Conservation (phyloP, 2,888 invertebrate genomes). For the Bimastos eiseni region DNA sequence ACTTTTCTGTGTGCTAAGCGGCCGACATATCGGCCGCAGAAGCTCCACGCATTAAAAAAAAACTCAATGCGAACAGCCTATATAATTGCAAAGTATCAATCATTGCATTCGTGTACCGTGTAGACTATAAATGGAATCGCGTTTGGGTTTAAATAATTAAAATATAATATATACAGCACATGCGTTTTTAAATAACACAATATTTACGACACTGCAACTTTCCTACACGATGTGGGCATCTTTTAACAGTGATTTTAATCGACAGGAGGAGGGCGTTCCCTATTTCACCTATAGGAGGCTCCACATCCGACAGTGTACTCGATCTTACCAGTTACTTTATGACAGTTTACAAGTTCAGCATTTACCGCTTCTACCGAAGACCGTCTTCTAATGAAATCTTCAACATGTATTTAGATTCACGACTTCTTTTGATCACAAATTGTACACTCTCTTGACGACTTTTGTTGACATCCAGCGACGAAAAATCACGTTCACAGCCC, state of each 20-base stretch:
- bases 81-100: background rate
- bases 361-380: background rate
- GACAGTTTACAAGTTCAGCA: background rate
- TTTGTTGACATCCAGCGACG: constrained; percentile 21
- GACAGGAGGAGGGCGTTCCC: constrained; percentile 8
- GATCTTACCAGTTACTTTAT: background rate
- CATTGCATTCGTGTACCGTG: background rate
- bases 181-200: background rate
- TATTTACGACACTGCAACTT: no score
- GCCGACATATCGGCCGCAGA: no score
- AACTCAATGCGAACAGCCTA: background rate
- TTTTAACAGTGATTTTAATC: background rate
- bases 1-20: no score
- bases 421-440: background rate
- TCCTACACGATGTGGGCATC: background rate
- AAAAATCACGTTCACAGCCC: constrained; percentile 21
- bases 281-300: constrained; percentile 4
- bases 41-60: no score
- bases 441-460: background rate
- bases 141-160: background rate
- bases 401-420: background rate
- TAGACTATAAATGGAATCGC: background rate
- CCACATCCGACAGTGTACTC: background rate
- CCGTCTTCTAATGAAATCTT: background rate
- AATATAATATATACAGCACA: background rate